These are phyloP conservation scores for Chiloscyllium plagiosum DNA, from an alignment of 2,113 vertebrate genomes.

Conservation along the genomic window DNA sequence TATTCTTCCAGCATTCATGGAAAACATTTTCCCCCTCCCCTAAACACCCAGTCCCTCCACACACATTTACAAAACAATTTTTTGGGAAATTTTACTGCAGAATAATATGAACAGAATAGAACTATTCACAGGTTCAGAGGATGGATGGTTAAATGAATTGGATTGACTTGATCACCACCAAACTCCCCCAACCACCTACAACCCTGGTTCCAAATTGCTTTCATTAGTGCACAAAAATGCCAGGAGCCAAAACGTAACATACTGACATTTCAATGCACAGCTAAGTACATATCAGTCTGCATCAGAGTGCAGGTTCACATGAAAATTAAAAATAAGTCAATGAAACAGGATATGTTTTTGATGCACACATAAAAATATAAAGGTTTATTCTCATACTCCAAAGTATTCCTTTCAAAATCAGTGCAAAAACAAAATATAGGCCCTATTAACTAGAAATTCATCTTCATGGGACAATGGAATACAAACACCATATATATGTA, in stretches of 20 bases:
- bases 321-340: not conserved
- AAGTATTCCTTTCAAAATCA: not conserved
- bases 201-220: not conserved
- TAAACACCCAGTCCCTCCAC: not conserved
- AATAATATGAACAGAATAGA: not conserved
- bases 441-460: not conserved
- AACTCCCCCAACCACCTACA: not conserved
- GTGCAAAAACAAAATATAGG: conserved; percentile 8
- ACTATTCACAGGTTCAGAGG: not conserved
- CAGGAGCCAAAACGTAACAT: not conserved
- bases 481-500: not conserved
- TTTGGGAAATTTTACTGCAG: not conserved
- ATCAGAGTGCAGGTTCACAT: not conserved
- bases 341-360: not conserved
- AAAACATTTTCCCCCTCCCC: not conserved
- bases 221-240: not conserved
- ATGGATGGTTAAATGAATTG: not conserved
- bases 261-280: not conserved
- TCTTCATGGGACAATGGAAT: not conserved
- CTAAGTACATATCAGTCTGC: not conserved
- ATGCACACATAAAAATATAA: not conserved
- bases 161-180: not conserved
- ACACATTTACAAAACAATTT: not conserved
- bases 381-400: not conserved
- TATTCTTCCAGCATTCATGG: not conserved